Percentiles rank a stretch among this genome's conserved stretches.
Conservation (phyloP, 1,140 invertebrate species). For the Drosophila lacertosa region DNA sequence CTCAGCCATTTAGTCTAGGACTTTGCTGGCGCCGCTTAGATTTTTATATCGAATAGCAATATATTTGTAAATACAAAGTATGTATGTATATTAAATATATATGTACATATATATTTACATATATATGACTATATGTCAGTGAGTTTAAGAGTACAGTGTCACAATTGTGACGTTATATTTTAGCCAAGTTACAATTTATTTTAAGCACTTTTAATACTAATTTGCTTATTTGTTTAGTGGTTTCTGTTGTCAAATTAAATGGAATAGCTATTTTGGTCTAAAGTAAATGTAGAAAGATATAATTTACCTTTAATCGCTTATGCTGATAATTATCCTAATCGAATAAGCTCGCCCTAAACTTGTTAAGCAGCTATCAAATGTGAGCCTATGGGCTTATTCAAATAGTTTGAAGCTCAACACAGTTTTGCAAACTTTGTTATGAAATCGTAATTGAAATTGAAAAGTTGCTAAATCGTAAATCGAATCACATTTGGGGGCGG, state of each 20-base stretch:
- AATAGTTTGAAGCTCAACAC: too few species aligned
- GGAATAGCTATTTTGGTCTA: too few species aligned
- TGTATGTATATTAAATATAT: not conserved
- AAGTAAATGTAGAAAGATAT: too few species aligned
- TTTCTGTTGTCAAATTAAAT: too few species aligned
- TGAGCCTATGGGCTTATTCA: too few species aligned
- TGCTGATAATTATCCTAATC: too few species aligned
- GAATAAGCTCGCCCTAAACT: too few species aligned
- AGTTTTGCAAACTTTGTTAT: slow-evolving; percentile 4
- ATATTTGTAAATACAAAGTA: not conserved
- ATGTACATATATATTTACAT: slow-evolving; percentile 2
- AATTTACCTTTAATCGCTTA: too few species aligned
- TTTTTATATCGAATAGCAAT: slow-evolving; percentile 12
- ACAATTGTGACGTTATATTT: slow-evolving; percentile 41
- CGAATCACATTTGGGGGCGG: slow-evolving; percentile 1
- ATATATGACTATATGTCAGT: slow-evolving; percentile 2
- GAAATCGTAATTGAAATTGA: slow-evolving; percentile 5
- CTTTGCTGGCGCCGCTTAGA: slow-evolving; percentile 41
- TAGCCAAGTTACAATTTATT: too few species aligned
- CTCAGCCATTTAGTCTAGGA: slow-evolving; percentile 40
- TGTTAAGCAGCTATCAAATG: too few species aligned
- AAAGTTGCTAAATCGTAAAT: slow-evolving; percentile 9
- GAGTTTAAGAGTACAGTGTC: slow-evolving; percentile 16
- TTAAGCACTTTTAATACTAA: too few species aligned
- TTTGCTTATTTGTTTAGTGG: too few species aligned